Evolutionary conservation across 2,797 vertebrate genomes (phyloP).

Genomic region (Protonibea diacanthus): DNA sequence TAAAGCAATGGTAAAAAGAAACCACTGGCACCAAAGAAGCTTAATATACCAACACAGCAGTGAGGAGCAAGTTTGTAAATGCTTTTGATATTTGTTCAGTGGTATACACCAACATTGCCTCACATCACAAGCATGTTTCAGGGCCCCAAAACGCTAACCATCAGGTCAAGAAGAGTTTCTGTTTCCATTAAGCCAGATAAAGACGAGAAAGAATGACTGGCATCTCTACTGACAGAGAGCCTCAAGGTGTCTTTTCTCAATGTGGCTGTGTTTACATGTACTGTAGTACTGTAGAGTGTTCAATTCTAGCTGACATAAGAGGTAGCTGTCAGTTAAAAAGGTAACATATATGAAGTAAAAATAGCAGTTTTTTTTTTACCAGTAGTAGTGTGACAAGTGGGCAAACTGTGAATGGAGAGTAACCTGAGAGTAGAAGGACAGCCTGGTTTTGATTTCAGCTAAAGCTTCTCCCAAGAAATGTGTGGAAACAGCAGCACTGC

Average conservation of each 20-base stretch:
- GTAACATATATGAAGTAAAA: neutral
- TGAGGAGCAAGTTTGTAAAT: neutral
- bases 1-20: neutral
- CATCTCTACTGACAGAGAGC: slow-evolving; percentile 29
- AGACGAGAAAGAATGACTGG: slow-evolving; percentile 55
- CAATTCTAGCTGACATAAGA: slow-evolving; percentile 5
- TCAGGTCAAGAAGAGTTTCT: slow-evolving; percentile 48
- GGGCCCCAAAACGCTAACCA: slow-evolving; percentile 23
- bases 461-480: slow-evolving; percentile 13
- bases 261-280: slow-evolving; percentile 21
- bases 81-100: slow-evolving; percentile 4
- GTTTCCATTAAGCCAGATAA: slow-evolving; percentile 50
- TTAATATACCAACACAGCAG: neutral
- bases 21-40: neutral
- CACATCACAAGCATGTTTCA: slow-evolving; percentile 3
- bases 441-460: slow-evolving; percentile 24
- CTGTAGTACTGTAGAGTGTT: slow-evolving; percentile 6
- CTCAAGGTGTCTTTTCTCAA: slow-evolving; percentile 19
- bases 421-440: slow-evolving; percentile 8
- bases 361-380: neutral
- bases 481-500: slow-evolving; percentile 52
- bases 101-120: neutral
- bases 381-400: neutral
- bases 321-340: neutral
- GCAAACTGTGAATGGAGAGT: neutral